Base-by-base conservation (phyloP, 2,888 invertebrate genomes). In the Sinhomidia bicolor region DNA sequence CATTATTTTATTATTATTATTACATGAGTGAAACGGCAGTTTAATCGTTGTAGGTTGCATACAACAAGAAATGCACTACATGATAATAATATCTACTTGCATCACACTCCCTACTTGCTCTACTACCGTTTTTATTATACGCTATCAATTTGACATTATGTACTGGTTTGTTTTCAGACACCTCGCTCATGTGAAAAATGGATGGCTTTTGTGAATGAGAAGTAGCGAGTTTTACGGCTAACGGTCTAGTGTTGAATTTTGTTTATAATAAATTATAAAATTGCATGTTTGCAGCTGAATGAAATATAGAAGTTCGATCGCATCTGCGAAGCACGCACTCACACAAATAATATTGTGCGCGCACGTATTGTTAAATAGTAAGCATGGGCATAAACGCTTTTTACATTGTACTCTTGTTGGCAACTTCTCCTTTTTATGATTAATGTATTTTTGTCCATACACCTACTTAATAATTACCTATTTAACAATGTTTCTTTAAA, bases 401-500 rank as follows among this genome's bases (percentile, higher is more conserved):
- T n/a, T 29, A 12, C 14, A 51, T 20, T 20, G 12, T 9, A 0
- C 12, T 1, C 44, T 44, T 41, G 17, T 1, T 44, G 0, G 29
- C 32, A 29, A 65, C 62, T 65, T 65, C 32, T 65, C 29, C 62
- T 51, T 65, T 65, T 65, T 14, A 65, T 7, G 62, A 32, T n/a
- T 14, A 9, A 6, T 65, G 62, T 65, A 65, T 65, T 32, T 29
- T 32, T 65, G 32, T 65, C 62, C 62, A 65, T 32, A 14, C 32
- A n/a, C 5, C 32, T 32, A n/a, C 62, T 32, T 44, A 41, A 36
- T 36, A 17, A n/a, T n/a, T n/a, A n/a, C n/a, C n/a, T 68, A 68
- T 26, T 68, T 54, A 78, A 71, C 41, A 71, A 71, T 71, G 68
- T 78, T 76, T 65, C 51, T 76, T 60, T 86, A n/a, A n/a, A 89